Percentiles rank a stretch among this genome's conserved stretches.
These are phyloP conservation scores for Onychomys torridus DNA, from an alignment of 2,797 vertebrate species.

Conservation along the genomic window DNA sequence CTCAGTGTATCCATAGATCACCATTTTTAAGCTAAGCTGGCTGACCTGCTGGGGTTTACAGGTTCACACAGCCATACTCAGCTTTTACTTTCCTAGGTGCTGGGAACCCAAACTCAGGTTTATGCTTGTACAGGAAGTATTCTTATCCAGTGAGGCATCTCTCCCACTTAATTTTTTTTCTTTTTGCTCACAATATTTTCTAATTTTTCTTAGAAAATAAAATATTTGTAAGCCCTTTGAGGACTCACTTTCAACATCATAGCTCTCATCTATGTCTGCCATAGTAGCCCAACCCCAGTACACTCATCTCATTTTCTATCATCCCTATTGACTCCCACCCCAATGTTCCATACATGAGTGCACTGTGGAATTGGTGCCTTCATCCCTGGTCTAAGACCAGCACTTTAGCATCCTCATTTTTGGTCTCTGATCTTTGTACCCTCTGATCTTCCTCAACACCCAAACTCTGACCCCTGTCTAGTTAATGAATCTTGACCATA, in stretches of 20 bases:
- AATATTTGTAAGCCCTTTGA: neutral
- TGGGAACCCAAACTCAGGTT: neutral
- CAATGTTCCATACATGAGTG: accelerated
- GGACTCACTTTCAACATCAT: neutral
- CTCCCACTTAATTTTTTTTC: neutral
- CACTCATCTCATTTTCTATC: accelerated
- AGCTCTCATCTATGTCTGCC: accelerated
- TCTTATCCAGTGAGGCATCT: neutral
- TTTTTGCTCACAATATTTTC: neutral
- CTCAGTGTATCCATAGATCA: neutral
- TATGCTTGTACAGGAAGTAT: neutral
- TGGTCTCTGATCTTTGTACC: neutral
- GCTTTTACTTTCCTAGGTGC: neutral
- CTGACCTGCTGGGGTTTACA: neutral
- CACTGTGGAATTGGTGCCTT: accelerated
- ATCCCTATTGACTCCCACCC: accelerated
- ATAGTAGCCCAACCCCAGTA: accelerated
- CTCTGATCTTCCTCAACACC: neutral
- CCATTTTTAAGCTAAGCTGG: neutral
- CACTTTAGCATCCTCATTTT: neutral
- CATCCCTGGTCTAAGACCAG: neutral
- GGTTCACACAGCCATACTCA: neutral
- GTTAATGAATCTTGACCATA: neutral
- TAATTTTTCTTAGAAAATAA: conserved; percentile 33
- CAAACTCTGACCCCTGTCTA: neutral